Conservation (phyloP, 2,113 vertebrate species). For the Alligator mississippiensis region DNA sequence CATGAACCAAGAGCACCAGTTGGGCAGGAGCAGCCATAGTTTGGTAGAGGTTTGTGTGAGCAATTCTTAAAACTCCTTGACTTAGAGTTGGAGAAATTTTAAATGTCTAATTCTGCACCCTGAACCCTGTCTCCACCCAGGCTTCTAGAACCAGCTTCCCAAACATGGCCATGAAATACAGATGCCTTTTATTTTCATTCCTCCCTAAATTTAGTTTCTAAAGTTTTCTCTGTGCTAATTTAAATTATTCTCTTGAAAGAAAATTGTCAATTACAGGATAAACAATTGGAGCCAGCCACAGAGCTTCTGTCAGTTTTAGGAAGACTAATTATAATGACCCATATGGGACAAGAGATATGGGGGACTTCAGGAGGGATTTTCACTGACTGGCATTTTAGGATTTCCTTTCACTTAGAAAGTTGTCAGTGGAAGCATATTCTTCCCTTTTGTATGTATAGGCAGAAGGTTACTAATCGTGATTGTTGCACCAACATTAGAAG, state of each 20-base stretch:
- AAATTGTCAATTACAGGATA: background rate
- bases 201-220: background rate
- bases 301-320: background rate
- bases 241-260: background rate
- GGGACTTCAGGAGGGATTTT: background rate
- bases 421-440: background rate
- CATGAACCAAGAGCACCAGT: background rate
- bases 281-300: background rate
- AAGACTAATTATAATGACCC: background rate
- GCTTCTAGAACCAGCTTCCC: background rate
- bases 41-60: background rate
- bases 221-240: background rate
- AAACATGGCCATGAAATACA: background rate
- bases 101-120: background rate
- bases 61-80: background rate
- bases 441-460: background rate
- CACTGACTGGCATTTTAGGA: background rate
- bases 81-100: background rate
- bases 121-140: background rate
- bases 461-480: background rate
- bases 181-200: background rate
- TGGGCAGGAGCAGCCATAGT: background rate
- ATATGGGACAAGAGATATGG: background rate
- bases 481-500: background rate
- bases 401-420: background rate